Evolutionary conservation across 2,888 invertebrate genomes (phyloP).

Genomic region (Drosophila silvestris): DNA sequence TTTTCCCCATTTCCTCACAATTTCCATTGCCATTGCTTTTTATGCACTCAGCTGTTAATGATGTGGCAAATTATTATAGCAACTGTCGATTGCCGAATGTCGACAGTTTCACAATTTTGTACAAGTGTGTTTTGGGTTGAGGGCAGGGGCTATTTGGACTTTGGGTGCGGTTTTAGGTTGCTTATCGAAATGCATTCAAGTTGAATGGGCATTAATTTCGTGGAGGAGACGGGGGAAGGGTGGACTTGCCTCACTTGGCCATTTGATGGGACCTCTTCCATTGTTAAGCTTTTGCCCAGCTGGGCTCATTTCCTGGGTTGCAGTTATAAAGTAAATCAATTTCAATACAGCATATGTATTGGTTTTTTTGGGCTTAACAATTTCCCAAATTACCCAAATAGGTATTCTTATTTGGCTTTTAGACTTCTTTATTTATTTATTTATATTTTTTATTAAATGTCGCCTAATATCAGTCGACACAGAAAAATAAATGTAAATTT

Average conservation of each 20-base stretch:
- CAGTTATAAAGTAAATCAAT: slow-evolving; percentile 46
- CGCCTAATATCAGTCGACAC: neutral
- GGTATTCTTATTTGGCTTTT: slow-evolving; percentile 27
- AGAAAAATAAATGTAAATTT: neutral
- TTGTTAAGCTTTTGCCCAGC: slow-evolving; percentile 53
- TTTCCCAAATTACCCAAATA: slow-evolving; percentile 62
- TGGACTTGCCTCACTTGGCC: slow-evolving; percentile 27
- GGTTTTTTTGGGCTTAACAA: slow-evolving; percentile 53
- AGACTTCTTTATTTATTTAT: slow-evolving; percentile 22
- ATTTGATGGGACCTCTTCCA: slow-evolving; percentile 47
- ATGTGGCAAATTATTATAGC: slow-evolving; percentile 81
- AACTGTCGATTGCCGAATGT: slow-evolving; percentile 67
- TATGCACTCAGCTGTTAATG: slow-evolving; percentile 78
- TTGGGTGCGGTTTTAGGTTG: slow-evolving; percentile 6
- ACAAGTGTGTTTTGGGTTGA: neutral
- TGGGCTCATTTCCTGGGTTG: slow-evolving; percentile 27
- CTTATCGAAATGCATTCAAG: slow-evolving; percentile 69
- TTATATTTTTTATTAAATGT: neutral
- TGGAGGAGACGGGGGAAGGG: neutral
- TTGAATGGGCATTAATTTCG: slow-evolving; percentile 66
- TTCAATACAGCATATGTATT: slow-evolving; percentile 40
- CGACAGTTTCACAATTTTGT: slow-evolving; percentile 34
- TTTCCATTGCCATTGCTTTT: slow-evolving; percentile 57
- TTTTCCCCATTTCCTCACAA: neutral
- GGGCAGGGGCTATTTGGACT: neutral